A percentile compares a stretch with the other conserved stretches of the same genome.
Conservation (phyloP, 2,888 invertebrate species). For the Megamerina dolium region DNA sequence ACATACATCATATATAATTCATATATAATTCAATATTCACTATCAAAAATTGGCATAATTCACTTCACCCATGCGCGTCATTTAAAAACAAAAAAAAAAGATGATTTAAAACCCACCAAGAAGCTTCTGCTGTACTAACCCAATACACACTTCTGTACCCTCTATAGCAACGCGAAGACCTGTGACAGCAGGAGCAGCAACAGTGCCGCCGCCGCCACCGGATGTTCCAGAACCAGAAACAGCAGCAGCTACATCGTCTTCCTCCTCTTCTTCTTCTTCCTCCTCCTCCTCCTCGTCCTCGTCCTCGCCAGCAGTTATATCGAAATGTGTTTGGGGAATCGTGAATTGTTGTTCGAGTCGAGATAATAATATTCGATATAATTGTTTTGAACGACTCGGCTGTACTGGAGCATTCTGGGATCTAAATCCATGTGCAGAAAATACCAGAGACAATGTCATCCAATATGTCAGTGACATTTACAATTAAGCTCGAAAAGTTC, state of each 20-base stretch:
- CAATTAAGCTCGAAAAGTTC: too few species aligned
- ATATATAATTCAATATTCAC: too few species aligned
- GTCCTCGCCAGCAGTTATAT: conserved; percentile 36
- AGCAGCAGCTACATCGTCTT: conserved; percentile 1
- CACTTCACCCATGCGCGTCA: too few species aligned
- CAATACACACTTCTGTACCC: too few species aligned
- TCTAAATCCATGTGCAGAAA: conserved; percentile 62
- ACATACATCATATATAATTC: too few species aligned
- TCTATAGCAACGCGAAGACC: not conserved
- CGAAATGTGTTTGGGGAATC: conserved; percentile 69
- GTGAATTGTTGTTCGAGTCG: conserved; percentile 62
- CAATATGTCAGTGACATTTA: conserved; percentile 7
- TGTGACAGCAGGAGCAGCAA: not conserved
- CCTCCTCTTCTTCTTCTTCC: conserved; percentile 7
- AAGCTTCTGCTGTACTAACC: too few species aligned
- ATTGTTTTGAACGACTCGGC: conserved; percentile 66
- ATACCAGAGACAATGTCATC: conserved; percentile 42
- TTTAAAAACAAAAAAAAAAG: too few species aligned
- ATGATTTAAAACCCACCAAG: too few species aligned
- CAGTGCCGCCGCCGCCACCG: not conserved
- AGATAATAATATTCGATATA: conserved; percentile 50
- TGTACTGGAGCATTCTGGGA: conserved; percentile 72
- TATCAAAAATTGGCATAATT: too few species aligned
- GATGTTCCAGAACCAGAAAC: conserved; percentile 7
- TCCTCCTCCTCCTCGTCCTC: conserved; percentile 33